Base-by-base conservation (phyloP, 2,888 invertebrate genomes). In the Pristionchus arcanus region DNA sequence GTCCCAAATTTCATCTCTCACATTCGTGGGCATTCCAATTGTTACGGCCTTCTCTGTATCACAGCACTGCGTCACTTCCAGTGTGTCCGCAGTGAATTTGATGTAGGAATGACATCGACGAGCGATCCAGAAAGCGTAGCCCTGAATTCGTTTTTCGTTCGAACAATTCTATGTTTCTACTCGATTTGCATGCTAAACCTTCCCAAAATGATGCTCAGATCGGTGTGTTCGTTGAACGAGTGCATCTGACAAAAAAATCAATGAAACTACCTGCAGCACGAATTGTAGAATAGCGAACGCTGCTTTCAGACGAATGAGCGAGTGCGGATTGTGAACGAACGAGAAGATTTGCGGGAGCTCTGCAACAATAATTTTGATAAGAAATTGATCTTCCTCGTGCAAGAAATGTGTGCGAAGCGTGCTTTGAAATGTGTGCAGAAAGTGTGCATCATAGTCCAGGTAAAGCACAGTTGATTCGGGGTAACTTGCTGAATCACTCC, bases 71-170 rank as follows among this genome's bases (percentile, higher is more conserved):
- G 16, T 31, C 25, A 25, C 59, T n/a, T 55, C 55, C 34, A 87
- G 49, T 9, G 66, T 42, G 15, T 88, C 87, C 16, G 68, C 53
- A 5, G 74, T 88, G 55, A 55, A 74, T 34, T 74, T 53, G n/a
- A 74, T 74, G 55, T 88, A 88, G 28, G 87, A 19, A 34, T 88
- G 16, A 16, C 87, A 88, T 9, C 87, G 74, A 31, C 42, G 74
- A 19, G 87, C 74, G 28, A 88, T 74, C 42, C 68, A 63, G 55
- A 74, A 74, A 15, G 87, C 87, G 74, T 88, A 88, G 31, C 11
- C 42, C 53, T 87, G 42, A 9, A 77, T 31, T 28, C 5, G 66
- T n/a, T n/a, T 66, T 71, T 13, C 7, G 34, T 16, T 71, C n/a
- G n/a, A n/a, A n/a, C n/a, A n/a, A n/a, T n/a, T n/a, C n/a, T n/a